phyloP scores from a whole-genome alignment of 2,113 vertebrate genomes.

The Plotosus lineatus region DNA sequence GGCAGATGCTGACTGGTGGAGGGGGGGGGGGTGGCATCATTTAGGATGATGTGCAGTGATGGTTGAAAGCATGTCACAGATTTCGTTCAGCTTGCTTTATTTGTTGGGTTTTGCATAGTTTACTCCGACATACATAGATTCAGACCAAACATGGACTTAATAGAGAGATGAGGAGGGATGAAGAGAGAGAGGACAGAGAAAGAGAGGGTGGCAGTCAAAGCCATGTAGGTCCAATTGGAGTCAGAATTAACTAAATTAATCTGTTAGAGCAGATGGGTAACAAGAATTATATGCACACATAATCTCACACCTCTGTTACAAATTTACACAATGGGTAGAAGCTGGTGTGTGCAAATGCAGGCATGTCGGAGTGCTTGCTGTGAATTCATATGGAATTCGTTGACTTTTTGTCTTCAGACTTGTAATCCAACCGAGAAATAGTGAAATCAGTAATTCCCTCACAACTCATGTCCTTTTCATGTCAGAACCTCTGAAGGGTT shows the following conservation, averaged over 20 bases:
- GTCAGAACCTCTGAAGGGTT: background rate
- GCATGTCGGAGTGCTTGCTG: background rate
- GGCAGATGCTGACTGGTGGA: slow-evolving; percentile 30
- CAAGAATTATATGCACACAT: slow-evolving; percentile 22
- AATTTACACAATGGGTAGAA: slow-evolving; percentile 10
- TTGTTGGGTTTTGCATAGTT: slow-evolving; percentile 3
- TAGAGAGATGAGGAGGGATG: background rate
- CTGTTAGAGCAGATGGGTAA: slow-evolving; percentile 38
- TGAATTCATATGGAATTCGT: background rate
- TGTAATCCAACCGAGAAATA: slow-evolving; percentile 4
- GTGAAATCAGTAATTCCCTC: slow-evolving; percentile 11
- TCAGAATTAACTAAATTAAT: slow-evolving; percentile 46
- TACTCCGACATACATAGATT: background rate
- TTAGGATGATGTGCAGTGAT: slow-evolving; percentile 37
- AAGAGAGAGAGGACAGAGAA: background rate
- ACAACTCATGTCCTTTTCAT: slow-evolving; percentile 4
- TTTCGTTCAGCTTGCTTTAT: slow-evolving; percentile 26
- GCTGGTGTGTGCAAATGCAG: background rate
- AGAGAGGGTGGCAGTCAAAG: slow-evolving; percentile 9
- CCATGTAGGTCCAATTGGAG: slow-evolving; percentile 27
- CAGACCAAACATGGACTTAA: background rate
- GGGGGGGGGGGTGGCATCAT: slow-evolving; percentile 17
- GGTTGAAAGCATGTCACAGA: slow-evolving; percentile 20
- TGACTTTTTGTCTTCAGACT: slow-evolving; percentile 8
- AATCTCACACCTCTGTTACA: background rate